These are phyloP conservation scores for Sitobion miscanthi DNA, from an alignment of 1,140 invertebrate species.

Conservation along the genomic window DNA sequence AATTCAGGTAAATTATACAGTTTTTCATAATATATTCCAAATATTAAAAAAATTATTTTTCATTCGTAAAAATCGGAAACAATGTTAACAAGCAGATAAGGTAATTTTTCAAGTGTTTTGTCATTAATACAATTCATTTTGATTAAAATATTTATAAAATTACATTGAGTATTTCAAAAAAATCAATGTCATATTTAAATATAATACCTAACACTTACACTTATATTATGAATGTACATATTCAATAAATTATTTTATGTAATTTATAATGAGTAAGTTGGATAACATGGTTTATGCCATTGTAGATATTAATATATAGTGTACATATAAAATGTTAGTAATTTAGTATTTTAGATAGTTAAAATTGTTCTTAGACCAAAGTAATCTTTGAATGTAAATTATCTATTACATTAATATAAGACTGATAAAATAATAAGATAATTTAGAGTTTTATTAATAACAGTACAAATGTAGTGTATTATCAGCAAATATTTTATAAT, in stretches of 20 bases:
- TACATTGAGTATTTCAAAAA: neutral
- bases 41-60: neutral
- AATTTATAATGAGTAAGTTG: neutral
- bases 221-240: neutral
- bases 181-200: neutral
- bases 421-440: neutral
- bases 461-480: neutral
- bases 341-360: neutral
- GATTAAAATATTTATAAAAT: neutral
- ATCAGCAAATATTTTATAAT: neutral
- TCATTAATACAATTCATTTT: conserved; percentile 5
- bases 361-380: neutral
- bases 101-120: conserved; percentile 15
- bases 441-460: neutral
- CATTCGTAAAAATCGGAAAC: neutral
- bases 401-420: neutral
- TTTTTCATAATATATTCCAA: neutral
- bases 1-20: neutral
- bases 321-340: too few species aligned
- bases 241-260: neutral
- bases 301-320: neutral
- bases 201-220: neutral
- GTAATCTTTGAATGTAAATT: neutral
- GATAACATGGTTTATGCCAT: neutral
- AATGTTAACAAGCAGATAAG: neutral